Base-by-base conservation (phyloP, 2,797 vertebrate species). In the Xenentodon cancila region DNA sequence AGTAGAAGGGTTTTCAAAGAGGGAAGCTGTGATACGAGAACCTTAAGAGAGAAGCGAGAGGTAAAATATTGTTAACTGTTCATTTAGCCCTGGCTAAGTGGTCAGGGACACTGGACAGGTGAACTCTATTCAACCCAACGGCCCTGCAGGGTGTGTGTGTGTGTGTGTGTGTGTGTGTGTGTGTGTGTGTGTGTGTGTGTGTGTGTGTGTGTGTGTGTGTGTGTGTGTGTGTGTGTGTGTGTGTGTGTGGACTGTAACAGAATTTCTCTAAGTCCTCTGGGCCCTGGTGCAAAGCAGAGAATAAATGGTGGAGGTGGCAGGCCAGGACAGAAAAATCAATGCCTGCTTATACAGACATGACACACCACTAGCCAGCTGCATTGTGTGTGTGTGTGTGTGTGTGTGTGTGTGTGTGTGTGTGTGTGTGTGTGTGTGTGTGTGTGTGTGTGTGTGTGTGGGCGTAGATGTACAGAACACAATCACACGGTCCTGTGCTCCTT, bases 271-370 rank as follows among this genome's bases (percentile, higher is more conserved):
- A 95, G 96, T 96, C 96, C 96, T 95, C 94, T 96, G 96, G 97
- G 96, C 94, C 95, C 94, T 94, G 96, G 96, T 96, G 94, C 96
- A 98, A 98, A 97, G 96, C 96, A 93, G 94, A 98, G 97, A 97
- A 99, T 98, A 97, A 98, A 99, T 98, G 96, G 97, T 95, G 93
- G 94, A 96, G 96, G 96, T 97, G 96, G 96, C 95, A 95, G 95
- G 93, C 92, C 95, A 92, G 91, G 97, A 99, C 97, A 99, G 96
- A 96, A 98, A 98, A 99, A 99, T 99, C 97, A 98, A 99, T 99
- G 96, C 95, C 95, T 97, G 95, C 95, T 97, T 98, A 98, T 97
- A 97, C 96, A 97, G 97, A 98, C 96, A 95, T 97, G 97, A 97
- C 97, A 98, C 95, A 89, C 92, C 92, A 88, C 79, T 87, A 89